These are phyloP conservation scores for human DNA, from an alignment of 2,113 vertebrate genomes.

Conservation along the genomic window DNA sequence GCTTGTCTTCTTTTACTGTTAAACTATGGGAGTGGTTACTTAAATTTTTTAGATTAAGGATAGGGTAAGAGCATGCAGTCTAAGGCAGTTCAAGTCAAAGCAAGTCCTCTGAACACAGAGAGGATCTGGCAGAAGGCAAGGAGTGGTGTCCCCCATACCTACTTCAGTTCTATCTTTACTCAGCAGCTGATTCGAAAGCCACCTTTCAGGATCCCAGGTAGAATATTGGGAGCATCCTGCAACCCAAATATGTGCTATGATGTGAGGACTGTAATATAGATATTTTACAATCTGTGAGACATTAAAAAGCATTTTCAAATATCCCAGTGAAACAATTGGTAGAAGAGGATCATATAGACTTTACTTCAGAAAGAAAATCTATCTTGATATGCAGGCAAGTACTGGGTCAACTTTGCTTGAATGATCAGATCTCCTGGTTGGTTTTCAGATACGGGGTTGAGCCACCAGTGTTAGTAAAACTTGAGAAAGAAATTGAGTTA, in stretches of 20 bases:
- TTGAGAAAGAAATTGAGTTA: conserved; percentile 98
- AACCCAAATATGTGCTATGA: background rate
- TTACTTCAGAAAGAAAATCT: background rate
- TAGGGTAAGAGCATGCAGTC: background rate
- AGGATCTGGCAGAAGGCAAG: background rate
- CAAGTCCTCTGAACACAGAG: background rate
- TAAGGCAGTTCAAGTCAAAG: background rate
- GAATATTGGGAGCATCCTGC: background rate
- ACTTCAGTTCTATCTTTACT: background rate
- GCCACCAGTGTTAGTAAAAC: conserved; percentile 95
- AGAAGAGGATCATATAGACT: background rate
- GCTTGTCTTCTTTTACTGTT: conserved; percentile 12
- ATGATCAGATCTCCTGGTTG: conserved; percentile 25
- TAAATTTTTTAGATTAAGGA: background rate
- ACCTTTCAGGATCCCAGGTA: background rate
- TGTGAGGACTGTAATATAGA: background rate
- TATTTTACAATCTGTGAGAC: background rate
- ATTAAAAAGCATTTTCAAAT: conserved; percentile 13
- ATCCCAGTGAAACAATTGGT: background rate
- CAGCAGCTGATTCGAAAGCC: background rate
- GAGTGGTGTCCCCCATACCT: background rate
- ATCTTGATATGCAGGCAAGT: background rate
- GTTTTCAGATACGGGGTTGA: conserved; percentile 94
- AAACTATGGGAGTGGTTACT: background rate
- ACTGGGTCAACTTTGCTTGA: background rate